Base-by-base conservation (phyloP, 2,797 vertebrate species). In the Darevskia mixta region DNA sequence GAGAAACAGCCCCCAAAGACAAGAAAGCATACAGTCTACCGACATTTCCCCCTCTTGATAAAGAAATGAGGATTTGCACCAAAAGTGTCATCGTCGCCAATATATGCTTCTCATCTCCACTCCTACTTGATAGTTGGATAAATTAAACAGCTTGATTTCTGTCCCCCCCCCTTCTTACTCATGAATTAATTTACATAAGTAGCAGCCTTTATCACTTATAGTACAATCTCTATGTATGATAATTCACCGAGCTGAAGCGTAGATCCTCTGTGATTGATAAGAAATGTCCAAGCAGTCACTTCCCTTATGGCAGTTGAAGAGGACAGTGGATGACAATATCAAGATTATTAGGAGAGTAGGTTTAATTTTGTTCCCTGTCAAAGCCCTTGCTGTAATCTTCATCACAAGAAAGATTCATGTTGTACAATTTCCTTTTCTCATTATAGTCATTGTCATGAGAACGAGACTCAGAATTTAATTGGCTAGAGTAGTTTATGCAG, bases 291-390 rank as follows among this genome's bases (percentile, higher is more conserved):
- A 89, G 71, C 38, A 86, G 41, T 82, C 87, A 82, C 3, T 13
- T 94, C n/a, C 45, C 2, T 91, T 89, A 77, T 4, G 38, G 66
- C 77, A 85, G 89, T 90, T 93, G 55, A 92, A 90, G 23, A 66
- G 88, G 38, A 92, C 4, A 91, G 67, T 5, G 80, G 79, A 91
- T 89, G 79, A 93, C 32, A 90, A 85, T 92, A 92, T 89, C 79
- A 89, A 88, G 66, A 90, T 91, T 89, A 91, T 87, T 90, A 90
- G 86, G 17, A 88, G 2, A 61, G 58, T 87, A 82, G 35, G 64
- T 89, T 92, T 92, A 91, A 90, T 92, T 94, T 92, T 89, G 67
- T 87, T 79, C 8, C 75, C 29, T 89, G 49, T 90, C 89, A 94
- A 91, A 92, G 58, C 85, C 7, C 64, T 91, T 4, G 1, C 23